Evolutionary conservation across 2,888 invertebrate genomes (phyloP).

Genomic region (Thera obeliscata): DNA sequence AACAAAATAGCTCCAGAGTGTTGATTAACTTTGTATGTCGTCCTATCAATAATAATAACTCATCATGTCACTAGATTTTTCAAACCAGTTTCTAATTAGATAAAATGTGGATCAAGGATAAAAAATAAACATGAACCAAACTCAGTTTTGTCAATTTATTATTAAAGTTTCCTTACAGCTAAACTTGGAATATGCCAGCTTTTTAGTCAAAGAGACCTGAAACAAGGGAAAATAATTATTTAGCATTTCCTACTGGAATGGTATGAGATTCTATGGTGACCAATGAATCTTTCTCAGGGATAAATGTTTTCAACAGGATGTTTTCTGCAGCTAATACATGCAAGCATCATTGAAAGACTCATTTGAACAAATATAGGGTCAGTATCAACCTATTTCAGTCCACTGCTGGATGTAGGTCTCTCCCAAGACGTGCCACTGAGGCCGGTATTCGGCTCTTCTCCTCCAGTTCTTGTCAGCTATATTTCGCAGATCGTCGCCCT

Average conservation of each 20-base stretch:
- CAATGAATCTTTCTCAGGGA: constrained; percentile 54
- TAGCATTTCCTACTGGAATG: not conserved
- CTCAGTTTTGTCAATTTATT: constrained; percentile 60
- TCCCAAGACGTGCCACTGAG: too few relatives aligned
- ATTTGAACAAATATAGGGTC: not conserved
- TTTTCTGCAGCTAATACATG: constrained; percentile 86
- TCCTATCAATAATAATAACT: too few relatives aligned
- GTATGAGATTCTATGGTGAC: not conserved
- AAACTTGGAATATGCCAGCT: constrained; percentile 79
- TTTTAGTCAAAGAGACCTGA: constrained; percentile 91
- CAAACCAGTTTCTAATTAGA: too few relatives aligned
- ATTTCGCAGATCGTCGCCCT: too few relatives aligned
- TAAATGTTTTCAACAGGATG: constrained; percentile 61
- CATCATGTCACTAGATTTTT: too few relatives aligned
- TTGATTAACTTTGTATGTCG: too few relatives aligned
- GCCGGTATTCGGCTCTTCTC: too few relatives aligned
- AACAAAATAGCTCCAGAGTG: too few relatives aligned
- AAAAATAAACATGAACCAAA: not conserved
- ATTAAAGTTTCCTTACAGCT: constrained; percentile 75
- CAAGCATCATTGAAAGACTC: constrained; percentile 75
- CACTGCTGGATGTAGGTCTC: too few relatives aligned
- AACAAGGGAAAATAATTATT: constrained; percentile 68
- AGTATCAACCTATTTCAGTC: too few relatives aligned
- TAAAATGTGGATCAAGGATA: too few relatives aligned
- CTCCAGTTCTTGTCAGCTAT: too few relatives aligned